Conservation (phyloP, 2,113 vertebrate genomes). For the Bostrychus sinensis region DNA sequence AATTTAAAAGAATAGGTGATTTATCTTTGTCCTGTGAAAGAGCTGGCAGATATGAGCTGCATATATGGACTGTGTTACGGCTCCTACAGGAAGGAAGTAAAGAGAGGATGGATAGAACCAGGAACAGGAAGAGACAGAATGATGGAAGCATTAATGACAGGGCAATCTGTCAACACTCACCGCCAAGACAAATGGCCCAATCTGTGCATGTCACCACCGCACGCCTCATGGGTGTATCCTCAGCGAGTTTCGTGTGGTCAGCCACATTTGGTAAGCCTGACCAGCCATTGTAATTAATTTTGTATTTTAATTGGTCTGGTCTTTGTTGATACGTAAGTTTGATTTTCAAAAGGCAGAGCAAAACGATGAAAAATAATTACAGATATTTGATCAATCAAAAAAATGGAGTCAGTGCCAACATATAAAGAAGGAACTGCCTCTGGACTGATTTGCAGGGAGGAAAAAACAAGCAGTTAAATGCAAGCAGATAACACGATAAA, state of each 20-base stretch:
- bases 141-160: conserved; percentile 40
- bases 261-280: conserved; percentile 3
- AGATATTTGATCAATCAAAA: not conserved
- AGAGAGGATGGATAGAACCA: conserved; percentile 51
- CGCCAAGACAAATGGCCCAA: conserved; percentile 68
- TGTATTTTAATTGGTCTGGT: not conserved
- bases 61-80: conserved; percentile 16
- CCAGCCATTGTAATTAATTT: not conserved
- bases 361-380: not conserved
- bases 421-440: no score
- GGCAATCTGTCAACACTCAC: conserved; percentile 61
- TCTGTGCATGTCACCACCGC: conserved; percentile 46
- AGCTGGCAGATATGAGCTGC: conserved; percentile 20
- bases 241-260: conserved; percentile 23
- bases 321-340: not conserved
- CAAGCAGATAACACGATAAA: no score
- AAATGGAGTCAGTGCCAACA: no score
- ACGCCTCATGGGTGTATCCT: conserved; percentile 25
- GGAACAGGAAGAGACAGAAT: conserved; percentile 37
- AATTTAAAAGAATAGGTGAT: conserved; percentile 26
- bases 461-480: no score
- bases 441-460: no score
- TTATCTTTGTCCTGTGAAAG: conserved; percentile 18
- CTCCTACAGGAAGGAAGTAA: conserved; percentile 32
- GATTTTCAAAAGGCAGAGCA: not conserved